A percentile compares a stretch with the other conserved stretches of the same genome.
phyloP scores from a whole-genome alignment of 2,113 vertebrate genomes.

The Neolamprologus kungweensis region DNA sequence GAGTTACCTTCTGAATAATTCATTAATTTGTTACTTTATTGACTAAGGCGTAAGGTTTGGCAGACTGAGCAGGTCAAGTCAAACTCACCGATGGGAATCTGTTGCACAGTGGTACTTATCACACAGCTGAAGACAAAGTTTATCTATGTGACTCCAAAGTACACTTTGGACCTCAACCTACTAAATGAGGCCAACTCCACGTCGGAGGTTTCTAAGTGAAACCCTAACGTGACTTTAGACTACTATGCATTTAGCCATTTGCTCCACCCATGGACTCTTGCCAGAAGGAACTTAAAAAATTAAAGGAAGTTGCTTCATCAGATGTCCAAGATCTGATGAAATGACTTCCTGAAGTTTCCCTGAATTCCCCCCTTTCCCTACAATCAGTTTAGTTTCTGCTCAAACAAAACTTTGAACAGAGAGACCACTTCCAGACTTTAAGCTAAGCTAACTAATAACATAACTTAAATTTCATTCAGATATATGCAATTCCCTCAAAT shows the following conservation, averaged over 20 bases:
- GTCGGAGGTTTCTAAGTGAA: not conserved
- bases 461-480: not conserved
- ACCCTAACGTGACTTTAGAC: not conserved
- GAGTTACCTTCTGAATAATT: constrained; percentile 1
- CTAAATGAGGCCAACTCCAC: constrained; percentile 58
- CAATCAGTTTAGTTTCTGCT: not conserved
- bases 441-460: not conserved
- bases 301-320: not conserved
- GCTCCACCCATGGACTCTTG: not conserved
- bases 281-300: not conserved
- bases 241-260: not conserved
- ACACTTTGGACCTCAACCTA: constrained; percentile 35
- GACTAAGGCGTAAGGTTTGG: not conserved
- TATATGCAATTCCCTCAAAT: not conserved
- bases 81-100: not conserved
- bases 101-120: constrained; percentile 1
- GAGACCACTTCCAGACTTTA: not conserved
- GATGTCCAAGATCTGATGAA: not conserved
- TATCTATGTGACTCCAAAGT: constrained; percentile 37
- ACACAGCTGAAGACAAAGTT: constrained; percentile 24
- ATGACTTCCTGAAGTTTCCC: not conserved
- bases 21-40: not conserved
- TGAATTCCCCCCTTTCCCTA: not conserved
- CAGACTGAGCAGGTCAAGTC: not conserved
- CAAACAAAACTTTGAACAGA: not conserved